Conservation (phyloP, 1,140 invertebrate genomes). For the Gonatopus flavifemur region DNA sequence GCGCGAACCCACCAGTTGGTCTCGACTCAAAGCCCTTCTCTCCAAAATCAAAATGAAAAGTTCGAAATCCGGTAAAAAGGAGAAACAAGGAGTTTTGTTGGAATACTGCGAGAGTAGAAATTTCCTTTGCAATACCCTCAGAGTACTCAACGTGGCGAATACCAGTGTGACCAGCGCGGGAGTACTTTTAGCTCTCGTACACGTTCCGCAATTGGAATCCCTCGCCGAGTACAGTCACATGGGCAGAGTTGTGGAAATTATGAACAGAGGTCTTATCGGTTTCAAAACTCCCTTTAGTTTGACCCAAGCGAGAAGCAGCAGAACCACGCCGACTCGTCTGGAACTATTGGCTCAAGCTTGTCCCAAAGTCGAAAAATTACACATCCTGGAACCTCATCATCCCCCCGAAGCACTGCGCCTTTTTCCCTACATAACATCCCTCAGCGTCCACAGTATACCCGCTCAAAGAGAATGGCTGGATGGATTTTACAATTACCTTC, state of each 20-base stretch:
- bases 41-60: conserved; percentile 35
- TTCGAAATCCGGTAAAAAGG: conserved; percentile 33
- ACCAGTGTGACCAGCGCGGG: conserved; percentile 54
- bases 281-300: conserved; percentile 47
- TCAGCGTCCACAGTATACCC: conserved; percentile 53
- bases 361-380: conserved; percentile 49
- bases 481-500: conserved; percentile 52
- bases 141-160: conserved; percentile 54
- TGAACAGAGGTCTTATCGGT: conserved; percentile 41
- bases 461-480: conserved; percentile 47
- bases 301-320: conserved; percentile 44
- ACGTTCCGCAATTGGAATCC: conserved; percentile 52
- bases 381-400: conserved; percentile 54
- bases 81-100: conserved; percentile 43
- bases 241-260: conserved; percentile 52
- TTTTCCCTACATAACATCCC: conserved; percentile 49
- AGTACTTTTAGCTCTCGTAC: conserved; percentile 49
- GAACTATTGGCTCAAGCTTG: conserved; percentile 53
- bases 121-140: conserved; percentile 49
- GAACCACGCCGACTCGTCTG: conserved; percentile 46
- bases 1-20: conserved; percentile 45
- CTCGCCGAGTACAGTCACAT: conserved; percentile 57
- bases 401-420: conserved; percentile 47
- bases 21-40: conserved; percentile 39
- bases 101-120: conserved; percentile 54